Evolutionary conservation across 2,113 vertebrate species (phyloP), one percentile per base, ranked within the genome.

Genomic region (Lepisosteus oculatus): DNA sequence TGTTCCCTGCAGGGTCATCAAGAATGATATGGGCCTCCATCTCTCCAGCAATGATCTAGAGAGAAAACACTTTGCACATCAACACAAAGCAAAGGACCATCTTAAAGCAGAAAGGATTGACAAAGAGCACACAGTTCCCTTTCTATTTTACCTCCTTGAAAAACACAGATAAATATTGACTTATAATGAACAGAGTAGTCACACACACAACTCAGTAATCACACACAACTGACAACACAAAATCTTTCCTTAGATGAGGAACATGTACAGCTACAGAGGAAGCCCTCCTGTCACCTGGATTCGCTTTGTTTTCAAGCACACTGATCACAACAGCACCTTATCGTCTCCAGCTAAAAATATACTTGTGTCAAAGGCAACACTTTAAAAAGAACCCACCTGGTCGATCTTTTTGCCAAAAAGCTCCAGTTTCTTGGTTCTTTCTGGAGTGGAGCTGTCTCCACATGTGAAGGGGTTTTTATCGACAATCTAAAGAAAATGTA

Each of bases 1-100:
- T 99, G 89, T 99, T 99, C 61, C 97, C 97, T 1, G 95, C 90
- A 3, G 95, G 92, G 76, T 99, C 97, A 17, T 99, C 92, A 84
- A 99, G 86, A 71, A 97, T 8, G 29, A 99, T 17, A 65, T 91
- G 92, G 54, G 81, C 92, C 2, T 84, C 69, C 55, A 81, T 63
- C 67, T 88, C 85, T 4, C 93, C 95, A 0, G 93, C 86, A 0
- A 91, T 72, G 0, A 99, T 84, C 89, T 95, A 72, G 11, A 76
- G 8, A 72, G 17, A 76, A 13, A 55, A 0, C 29, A 29, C 29
- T 29, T 29, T 29, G 29, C 29, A 29, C 29, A 29, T 29, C 29
- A 29, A 29, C 29, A 29, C 29, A 29, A 29, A 29, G 17, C 17
- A 29, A 29, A 29, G 29, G 29, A 29, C 29, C 2, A 1, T 29